A percentile compares a stretch with the other conserved stretches of the same genome.
phyloP scores from a whole-genome alignment of 53 echinoderm and acorn worm species.

The Mesocentrotus franciscanus region DNA sequence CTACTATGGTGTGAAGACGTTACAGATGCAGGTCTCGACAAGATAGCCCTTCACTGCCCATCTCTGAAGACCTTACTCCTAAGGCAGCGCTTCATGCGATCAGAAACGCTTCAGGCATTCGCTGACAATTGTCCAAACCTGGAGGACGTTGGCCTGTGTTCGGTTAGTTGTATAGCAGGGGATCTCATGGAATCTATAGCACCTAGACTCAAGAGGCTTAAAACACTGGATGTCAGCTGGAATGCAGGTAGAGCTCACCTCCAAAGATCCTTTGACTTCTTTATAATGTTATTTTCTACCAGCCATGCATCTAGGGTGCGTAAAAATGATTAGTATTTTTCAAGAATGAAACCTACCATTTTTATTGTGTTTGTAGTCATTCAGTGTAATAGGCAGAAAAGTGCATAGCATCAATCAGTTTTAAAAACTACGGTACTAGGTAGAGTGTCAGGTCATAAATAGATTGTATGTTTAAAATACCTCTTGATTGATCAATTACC shows the following conservation, averaged over 20 bases:
- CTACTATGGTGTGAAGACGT: slow-evolving; percentile 96
- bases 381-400: too few species aligned
- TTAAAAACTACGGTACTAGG: too few species aligned
- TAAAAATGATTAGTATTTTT: too few species aligned
- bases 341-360: too few species aligned
- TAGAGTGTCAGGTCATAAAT: too few species aligned
- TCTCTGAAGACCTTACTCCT: slow-evolving; percentile 74
- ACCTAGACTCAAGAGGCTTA: slow-evolving; percentile 69
- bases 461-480: too few species aligned
- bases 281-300: neutral
- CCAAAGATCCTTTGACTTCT: neutral
- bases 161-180: slow-evolving; percentile 80
- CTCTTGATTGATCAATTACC: too few species aligned
- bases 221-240: slow-evolving; percentile 89
- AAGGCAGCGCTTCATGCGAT: slow-evolving; percentile 70
- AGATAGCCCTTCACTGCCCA: slow-evolving; percentile 75
- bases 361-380: too few species aligned
- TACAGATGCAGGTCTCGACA: slow-evolving; percentile 73
- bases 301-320: neutral
- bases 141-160: slow-evolving; percentile 79
- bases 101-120: slow-evolving; percentile 74
- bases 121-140: slow-evolving; percentile 81
- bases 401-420: too few species aligned
- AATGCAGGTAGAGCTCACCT: slow-evolving; percentile 70
- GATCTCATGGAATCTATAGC: slow-evolving; percentile 75